phyloP scores from a whole-genome alignment of 2,797 vertebrate species.

The Sarcoramphus papa region DNA sequence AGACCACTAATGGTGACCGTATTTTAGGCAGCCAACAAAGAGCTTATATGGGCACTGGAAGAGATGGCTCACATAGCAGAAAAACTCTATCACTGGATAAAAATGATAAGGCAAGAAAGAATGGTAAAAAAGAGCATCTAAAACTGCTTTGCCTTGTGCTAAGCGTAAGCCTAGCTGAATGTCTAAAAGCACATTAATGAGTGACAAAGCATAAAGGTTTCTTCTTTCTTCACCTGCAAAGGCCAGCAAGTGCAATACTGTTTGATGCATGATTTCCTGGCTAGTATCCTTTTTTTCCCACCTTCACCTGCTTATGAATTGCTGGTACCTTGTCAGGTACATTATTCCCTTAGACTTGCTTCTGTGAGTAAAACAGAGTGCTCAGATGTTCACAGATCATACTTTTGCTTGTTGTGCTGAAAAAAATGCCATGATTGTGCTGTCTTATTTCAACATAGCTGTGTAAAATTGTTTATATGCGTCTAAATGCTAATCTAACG shows the following conservation, averaged over 20 bases:
- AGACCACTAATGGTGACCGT: not conserved
- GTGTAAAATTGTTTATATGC: not conserved
- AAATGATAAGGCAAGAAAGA: not conserved
- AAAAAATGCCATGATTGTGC: not conserved
- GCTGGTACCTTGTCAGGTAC: not conserved
- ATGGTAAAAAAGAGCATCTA: not conserved
- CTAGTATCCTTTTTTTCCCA: not conserved
- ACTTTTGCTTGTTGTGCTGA: not conserved
- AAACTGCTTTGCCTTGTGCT: not conserved
- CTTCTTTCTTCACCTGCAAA: not conserved
- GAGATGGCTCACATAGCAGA: not conserved
- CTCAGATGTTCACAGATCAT: not conserved
- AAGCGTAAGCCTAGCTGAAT: not conserved
- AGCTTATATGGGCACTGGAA: not conserved
- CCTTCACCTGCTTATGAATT: not conserved
- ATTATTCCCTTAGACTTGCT: not conserved
- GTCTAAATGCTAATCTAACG: constrained; percentile 11
- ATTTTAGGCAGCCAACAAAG: not conserved
- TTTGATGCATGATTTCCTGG: not conserved
- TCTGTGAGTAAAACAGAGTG: not conserved
- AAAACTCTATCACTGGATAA: not conserved
- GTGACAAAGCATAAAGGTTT: not conserved
- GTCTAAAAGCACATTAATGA: not conserved
- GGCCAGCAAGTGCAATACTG: not conserved
- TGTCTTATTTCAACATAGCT: not conserved